Conservation (phyloP, 2,888 invertebrate species). For the Drosophila merina region DNA sequence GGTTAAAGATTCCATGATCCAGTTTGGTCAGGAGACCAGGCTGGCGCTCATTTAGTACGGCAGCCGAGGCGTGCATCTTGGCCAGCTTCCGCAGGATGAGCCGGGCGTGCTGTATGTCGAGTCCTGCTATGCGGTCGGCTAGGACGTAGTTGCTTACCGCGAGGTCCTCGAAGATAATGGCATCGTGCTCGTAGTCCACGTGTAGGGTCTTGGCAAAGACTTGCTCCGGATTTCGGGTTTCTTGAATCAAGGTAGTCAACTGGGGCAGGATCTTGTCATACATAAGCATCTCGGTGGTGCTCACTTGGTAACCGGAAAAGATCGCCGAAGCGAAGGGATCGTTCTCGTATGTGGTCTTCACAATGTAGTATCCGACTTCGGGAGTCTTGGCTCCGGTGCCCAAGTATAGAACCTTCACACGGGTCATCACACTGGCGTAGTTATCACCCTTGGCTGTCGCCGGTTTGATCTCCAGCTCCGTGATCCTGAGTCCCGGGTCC, state of each 20-base stretch:
- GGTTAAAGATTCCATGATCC: constrained; percentile 81
- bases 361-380: constrained; percentile 61
- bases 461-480: constrained; percentile 53
- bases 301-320: constrained; percentile 65
- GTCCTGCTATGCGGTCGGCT: constrained; percentile 75
- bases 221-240: constrained; percentile 57
- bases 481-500: constrained; percentile 59
- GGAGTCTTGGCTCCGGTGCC: constrained; percentile 27
- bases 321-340: constrained; percentile 60
- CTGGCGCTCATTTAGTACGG: constrained; percentile 83
- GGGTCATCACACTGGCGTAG: constrained; percentile 71
- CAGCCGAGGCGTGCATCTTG: constrained; percentile 85
- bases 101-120: constrained; percentile 83
- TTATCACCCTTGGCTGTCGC: constrained; percentile 72
- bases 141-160: constrained; percentile 56
- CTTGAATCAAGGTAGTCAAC: constrained; percentile 55
- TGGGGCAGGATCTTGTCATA: constrained; percentile 76
- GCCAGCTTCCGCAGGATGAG: constrained; percentile 83
- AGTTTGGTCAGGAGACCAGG: constrained; percentile 63
- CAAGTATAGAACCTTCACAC: constrained; percentile 55
- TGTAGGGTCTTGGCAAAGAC: constrained; percentile 72
- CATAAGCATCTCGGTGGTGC: constrained; percentile 77
- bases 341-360: constrained; percentile 72
- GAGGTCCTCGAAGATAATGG: constrained; percentile 78
- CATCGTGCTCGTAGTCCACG: constrained; percentile 71